Evolutionary conservation across 1,140 invertebrate genomes (phyloP).

Genomic region (Agraylea sexmaculata): DNA sequence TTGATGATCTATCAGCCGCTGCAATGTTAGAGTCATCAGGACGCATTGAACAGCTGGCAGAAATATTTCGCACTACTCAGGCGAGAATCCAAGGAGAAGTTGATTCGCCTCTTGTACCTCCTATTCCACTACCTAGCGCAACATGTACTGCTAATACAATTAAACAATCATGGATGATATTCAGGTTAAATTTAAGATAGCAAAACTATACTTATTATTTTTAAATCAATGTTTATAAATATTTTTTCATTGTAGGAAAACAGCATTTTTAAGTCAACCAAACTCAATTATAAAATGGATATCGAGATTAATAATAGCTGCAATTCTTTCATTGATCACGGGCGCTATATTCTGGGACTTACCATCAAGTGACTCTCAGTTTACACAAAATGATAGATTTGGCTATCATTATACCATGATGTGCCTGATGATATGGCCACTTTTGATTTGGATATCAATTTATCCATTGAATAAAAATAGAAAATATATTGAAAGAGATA

Average conservation of each 20-base stretch:
- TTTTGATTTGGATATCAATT: conserved; percentile 54
- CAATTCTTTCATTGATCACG: conserved; percentile 67
- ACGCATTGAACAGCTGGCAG: conserved; percentile 78
- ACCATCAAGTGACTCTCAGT: conserved; percentile 52
- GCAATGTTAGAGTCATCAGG: conserved; percentile 90
- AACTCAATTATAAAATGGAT: conserved; percentile 69
- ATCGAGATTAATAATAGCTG: conserved; percentile 61
- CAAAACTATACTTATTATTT: not conserved
- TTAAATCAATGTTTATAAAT: not conserved
- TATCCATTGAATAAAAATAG: conserved; percentile 56
- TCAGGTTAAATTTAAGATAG: not conserved
- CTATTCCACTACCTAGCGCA: conserved; percentile 56
- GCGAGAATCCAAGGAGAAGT: conserved; percentile 48
- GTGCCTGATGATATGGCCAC: conserved; percentile 63
- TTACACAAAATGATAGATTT: conserved; percentile 61
- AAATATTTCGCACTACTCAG: conserved; percentile 58
- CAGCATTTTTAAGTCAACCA: conserved; percentile 68
- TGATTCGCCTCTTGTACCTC: conserved; percentile 49
- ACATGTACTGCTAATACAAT: conserved; percentile 47
- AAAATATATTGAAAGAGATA: conserved; percentile 61
- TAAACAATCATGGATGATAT: conserved; percentile 48
- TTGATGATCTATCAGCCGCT: conserved; percentile 85
- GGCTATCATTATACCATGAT: conserved; percentile 78
- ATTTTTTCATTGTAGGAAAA: conserved; percentile 38
- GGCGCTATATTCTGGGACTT: conserved; percentile 85